Percentiles rank a stretch among this genome's conserved stretches.
phyloP scores from a whole-genome alignment of 2,888 invertebrate species.

The Sisyra terminalis region DNA sequence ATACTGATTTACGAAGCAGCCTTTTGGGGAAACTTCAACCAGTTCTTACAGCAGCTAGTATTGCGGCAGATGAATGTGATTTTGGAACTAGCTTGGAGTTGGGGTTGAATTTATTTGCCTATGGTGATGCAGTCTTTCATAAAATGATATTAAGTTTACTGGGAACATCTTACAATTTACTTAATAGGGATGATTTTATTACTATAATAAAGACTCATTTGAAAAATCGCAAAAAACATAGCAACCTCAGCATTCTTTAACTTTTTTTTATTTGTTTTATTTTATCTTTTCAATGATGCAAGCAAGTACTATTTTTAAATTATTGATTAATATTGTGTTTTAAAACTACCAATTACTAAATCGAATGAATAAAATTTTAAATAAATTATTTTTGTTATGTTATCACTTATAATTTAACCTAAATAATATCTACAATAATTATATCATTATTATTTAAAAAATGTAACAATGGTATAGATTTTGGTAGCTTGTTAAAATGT shows the following conservation, averaged over 20 bases:
- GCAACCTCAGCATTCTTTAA: conserved; percentile 29
- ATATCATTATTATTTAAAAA: too few species aligned
- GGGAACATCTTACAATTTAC: conserved; percentile 55
- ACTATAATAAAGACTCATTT: conserved; percentile 63
- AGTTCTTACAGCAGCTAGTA: conserved; percentile 64
- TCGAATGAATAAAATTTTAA: too few species aligned
- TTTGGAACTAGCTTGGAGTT: conserved; percentile 86
- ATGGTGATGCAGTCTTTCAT: conserved; percentile 53
- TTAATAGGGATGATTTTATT: conserved; percentile 53
- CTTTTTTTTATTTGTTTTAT: too few species aligned
- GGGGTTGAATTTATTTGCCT: conserved; percentile 71
- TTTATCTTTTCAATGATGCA: too few species aligned
- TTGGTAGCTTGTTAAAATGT: too few species aligned
- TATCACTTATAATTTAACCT: too few species aligned
- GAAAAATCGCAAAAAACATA: conserved; percentile 44
- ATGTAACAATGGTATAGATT: too few species aligned
- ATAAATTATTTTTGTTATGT: too few species aligned
- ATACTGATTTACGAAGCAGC: conserved; percentile 32
- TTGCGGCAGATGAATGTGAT: conserved; percentile 89
- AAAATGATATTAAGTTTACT: conserved; percentile 44
- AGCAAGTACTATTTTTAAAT: too few species aligned
- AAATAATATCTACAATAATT: too few species aligned
- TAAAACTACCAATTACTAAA: too few species aligned
- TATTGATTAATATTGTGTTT: too few species aligned
- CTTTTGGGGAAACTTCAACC: conserved; percentile 59